Evolutionary conservation across 2,797 vertebrate species (phyloP).

Genomic region (Threskiornis aethiopicus): DNA sequence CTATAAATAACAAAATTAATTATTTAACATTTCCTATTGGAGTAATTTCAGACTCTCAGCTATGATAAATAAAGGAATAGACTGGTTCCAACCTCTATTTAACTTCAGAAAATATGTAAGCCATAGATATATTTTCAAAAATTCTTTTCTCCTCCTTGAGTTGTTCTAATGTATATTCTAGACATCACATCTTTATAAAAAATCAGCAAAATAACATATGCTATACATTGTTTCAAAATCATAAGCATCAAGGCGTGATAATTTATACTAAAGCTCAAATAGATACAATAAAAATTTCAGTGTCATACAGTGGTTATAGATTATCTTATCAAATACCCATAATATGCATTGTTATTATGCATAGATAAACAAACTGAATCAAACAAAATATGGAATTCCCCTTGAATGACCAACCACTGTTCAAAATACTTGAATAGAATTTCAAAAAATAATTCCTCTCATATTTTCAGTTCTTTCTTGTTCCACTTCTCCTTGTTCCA

Average conservation of each 20-base stretch:
- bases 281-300: neutral
- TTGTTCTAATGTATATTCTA: neutral
- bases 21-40: neutral
- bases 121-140: neutral
- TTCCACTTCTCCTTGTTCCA: neutral
- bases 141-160: fast-evolving
- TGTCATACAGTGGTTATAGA: neutral
- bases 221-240: neutral
- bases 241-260: neutral
- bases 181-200: neutral
- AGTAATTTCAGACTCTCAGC: neutral
- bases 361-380: neutral
- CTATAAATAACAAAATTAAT: neutral
- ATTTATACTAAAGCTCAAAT: neutral
- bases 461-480: neutral
- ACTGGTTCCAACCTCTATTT: neutral
- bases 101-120: neutral
- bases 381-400: neutral
- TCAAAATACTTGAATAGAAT: neutral
- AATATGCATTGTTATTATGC: neutral
- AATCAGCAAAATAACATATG: neutral
- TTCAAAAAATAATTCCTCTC: neutral
- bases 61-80: neutral
- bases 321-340: neutral
- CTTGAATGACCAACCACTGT: neutral